phyloP scores from a whole-genome alignment of 2,888 invertebrate species.

The Cataglyphis livida region DNA sequence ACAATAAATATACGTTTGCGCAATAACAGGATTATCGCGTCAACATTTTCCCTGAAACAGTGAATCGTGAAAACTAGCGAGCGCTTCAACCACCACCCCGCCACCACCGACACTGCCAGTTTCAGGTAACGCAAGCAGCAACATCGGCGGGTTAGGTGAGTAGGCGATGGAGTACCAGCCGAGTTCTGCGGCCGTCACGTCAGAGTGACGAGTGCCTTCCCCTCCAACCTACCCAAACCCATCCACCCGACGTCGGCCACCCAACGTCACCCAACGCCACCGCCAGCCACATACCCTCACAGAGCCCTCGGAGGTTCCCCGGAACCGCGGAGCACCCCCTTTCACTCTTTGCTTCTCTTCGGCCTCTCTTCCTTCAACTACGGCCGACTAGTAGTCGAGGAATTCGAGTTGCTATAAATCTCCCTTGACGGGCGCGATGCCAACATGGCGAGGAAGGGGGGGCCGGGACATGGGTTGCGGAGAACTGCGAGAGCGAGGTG shows the following conservation, averaged over 20 bases:
- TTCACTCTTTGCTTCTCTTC: slow-evolving; percentile 72
- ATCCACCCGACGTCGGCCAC: slow-evolving; percentile 66
- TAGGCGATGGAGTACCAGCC: slow-evolving; percentile 74
- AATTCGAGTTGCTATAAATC: slow-evolving; percentile 86
- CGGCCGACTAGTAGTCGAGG: slow-evolving; percentile 85
- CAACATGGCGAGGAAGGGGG: slow-evolving; percentile 69
- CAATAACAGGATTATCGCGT: neutral
- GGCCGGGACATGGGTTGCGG: slow-evolving; percentile 64
- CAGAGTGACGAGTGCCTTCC: slow-evolving; percentile 81
- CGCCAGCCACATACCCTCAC: slow-evolving; percentile 61
- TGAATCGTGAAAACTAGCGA: slow-evolving; percentile 23
- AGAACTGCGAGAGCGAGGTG: slow-evolving; percentile 71
- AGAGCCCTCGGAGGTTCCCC: slow-evolving; percentile 69
- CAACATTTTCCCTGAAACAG: slow-evolving; percentile 4
- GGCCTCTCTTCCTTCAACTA: slow-evolving; percentile 68
- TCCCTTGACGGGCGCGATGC: slow-evolving; percentile 85
- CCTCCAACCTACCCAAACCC: slow-evolving; percentile 69
- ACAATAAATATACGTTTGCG: neutral
- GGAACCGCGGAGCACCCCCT: slow-evolving; percentile 69
- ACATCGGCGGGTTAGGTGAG: slow-evolving; percentile 65
- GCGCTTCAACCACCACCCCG: slow-evolving; percentile 24
- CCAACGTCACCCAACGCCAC: slow-evolving; percentile 66
- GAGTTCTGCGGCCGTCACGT: slow-evolving; percentile 81
- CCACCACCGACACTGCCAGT: slow-evolving; percentile 4
- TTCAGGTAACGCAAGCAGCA: slow-evolving; percentile 53